A percentile compares a stretch with the other conserved stretches of the same genome.
These are phyloP conservation scores for Coptodon rendalli DNA, from an alignment of 2,113 vertebrate genomes.

Conservation along the genomic window DNA sequence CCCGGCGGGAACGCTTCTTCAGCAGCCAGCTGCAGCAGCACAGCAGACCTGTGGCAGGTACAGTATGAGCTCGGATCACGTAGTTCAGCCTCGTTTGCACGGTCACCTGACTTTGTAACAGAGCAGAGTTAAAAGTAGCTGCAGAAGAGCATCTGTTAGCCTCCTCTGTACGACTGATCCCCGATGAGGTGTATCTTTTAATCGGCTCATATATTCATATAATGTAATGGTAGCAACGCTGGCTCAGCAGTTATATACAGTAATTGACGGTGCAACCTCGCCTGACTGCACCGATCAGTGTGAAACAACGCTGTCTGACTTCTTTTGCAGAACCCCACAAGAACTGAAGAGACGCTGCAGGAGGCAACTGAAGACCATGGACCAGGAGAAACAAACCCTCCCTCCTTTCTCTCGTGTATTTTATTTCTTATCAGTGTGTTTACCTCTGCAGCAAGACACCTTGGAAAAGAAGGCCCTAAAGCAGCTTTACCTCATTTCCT, in stretches of 20 bases:
- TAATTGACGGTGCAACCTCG: not conserved
- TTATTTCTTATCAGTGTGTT: not conserved
- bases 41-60: slow-evolving; percentile 43
- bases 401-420: not conserved
- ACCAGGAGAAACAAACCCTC: not conserved
- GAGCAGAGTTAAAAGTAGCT: not conserved
- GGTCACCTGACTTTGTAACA: not conserved
- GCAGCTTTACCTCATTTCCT: slow-evolving; percentile 34
- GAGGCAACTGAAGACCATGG: not conserved
- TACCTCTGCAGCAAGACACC: not conserved
- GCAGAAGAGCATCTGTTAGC: not conserved
- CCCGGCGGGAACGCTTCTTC: slow-evolving; percentile 70
- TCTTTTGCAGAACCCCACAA: slow-evolving; percentile 46
- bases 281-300: not conserved
- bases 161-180: not conserved
- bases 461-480: not conserved
- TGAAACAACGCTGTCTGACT: not conserved
- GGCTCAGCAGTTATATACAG: not conserved
- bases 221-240: not conserved
- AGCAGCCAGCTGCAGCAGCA: slow-evolving; percentile 69
- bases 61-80: too few relatives aligned
- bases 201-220: not conserved
- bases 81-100: not conserved
- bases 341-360: not conserved
- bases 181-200: accelerated